These are phyloP conservation scores for Gymnocephalus cernua DNA, from an alignment of 2,113 vertebrate species.

Conservation along the genomic window DNA sequence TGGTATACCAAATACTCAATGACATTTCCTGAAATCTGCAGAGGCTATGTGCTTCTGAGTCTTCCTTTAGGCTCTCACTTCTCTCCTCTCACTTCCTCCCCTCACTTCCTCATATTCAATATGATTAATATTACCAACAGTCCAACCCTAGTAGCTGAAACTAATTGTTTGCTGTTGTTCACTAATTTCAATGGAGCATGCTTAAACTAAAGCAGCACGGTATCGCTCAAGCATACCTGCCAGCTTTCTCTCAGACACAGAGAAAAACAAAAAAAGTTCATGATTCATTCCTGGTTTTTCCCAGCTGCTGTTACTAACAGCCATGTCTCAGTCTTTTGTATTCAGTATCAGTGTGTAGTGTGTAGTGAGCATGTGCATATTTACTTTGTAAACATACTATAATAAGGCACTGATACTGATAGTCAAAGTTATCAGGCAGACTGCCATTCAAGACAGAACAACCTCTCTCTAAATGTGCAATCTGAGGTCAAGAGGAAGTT, in stretches of 20 bases:
- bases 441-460: background rate
- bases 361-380: background rate
- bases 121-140: background rate
- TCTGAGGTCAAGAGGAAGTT: slow-evolving; percentile 19
- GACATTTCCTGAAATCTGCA: slow-evolving; percentile 13
- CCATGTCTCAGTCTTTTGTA: background rate
- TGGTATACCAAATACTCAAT: background rate
- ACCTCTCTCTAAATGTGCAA: background rate
- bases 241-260: background rate
- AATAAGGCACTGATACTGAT: background rate
- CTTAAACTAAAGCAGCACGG: background rate
- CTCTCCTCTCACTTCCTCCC: background rate
- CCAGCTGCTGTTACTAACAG: slow-evolving; percentile 32
- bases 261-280: background rate
- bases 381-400: background rate
- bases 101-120: background rate
- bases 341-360: background rate
- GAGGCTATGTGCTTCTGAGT: background rate
- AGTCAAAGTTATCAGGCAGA: background rate
- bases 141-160: background rate
- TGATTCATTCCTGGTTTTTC: slow-evolving; percentile 74
- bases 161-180: background rate
- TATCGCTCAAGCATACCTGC: background rate
- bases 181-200: background rate
- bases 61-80: background rate